These are phyloP conservation scores for Hormaphis cornu DNA, from an alignment of 1,140 invertebrate genomes.

Conservation along the genomic window DNA sequence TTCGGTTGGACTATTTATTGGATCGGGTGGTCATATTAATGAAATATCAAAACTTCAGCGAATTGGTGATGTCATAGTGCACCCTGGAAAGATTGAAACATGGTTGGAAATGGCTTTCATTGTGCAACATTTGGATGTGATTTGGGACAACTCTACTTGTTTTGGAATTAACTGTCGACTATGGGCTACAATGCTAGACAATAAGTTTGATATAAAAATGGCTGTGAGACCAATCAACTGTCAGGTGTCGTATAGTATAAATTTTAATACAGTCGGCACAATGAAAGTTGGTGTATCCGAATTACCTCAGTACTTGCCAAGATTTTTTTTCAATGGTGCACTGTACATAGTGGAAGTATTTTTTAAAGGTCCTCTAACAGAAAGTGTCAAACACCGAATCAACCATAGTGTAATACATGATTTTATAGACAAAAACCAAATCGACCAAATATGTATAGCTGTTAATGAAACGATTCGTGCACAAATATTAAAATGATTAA, in stretches of 20 bases:
- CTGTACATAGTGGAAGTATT: slow-evolving; percentile 15
- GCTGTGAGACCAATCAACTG: slow-evolving; percentile 14
- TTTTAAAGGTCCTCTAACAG: slow-evolving; percentile 17
- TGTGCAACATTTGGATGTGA: not conserved
- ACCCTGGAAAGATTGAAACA: not conserved
- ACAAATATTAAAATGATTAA: not conserved
- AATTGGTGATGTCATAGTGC: slow-evolving; percentile 2
- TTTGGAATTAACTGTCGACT: slow-evolving; percentile 16
- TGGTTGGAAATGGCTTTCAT: slow-evolving; percentile 12
- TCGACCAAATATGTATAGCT: not conserved
- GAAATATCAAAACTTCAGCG: slow-evolving; percentile 20
- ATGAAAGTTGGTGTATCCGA: slow-evolving; percentile 11
- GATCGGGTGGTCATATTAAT: slow-evolving; percentile 8
- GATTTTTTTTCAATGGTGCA: slow-evolving; percentile 16
- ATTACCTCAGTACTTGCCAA: slow-evolving; percentile 12
- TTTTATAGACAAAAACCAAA: slow-evolving; percentile 23
- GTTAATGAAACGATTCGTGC: not conserved
- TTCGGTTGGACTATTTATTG: slow-evolving; percentile 14
- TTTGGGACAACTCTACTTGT: slow-evolving; percentile 14
- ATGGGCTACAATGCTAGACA: slow-evolving; percentile 7
- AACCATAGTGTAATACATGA: slow-evolving; percentile 7
- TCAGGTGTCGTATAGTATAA: slow-evolving; percentile 15
- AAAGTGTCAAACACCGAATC: slow-evolving; percentile 21
- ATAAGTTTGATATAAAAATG: slow-evolving; percentile 18
- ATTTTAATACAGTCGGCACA: slow-evolving; percentile 4